Percentiles rank a stretch among this genome's conserved stretches.
Conservation (phyloP, 2,888 invertebrate species). For the Sympetrum striolatum region DNA sequence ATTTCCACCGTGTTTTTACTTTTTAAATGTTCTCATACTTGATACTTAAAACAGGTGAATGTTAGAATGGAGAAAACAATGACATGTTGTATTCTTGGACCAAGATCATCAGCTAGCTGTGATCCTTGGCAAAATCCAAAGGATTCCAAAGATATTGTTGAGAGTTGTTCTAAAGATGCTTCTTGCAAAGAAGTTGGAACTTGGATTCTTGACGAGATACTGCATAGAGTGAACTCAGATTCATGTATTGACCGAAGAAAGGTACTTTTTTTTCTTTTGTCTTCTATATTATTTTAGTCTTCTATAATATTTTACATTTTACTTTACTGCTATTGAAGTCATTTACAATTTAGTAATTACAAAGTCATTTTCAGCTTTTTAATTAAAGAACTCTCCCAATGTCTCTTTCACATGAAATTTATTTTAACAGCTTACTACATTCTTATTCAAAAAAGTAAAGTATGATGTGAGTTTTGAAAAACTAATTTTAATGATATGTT, state of each 20-base stretch:
- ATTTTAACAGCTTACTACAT: too few species aligned
- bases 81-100: constrained; percentile 14
- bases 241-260: constrained; percentile 7
- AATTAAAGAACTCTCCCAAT: too few species aligned
- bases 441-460: too few species aligned
- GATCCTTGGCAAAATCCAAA: constrained; percentile 6
- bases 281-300: too few species aligned
- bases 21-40: background rate
- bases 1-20: background rate
- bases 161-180: constrained; percentile 8
- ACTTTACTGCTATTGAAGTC: too few species aligned
- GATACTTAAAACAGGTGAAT: background rate
- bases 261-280: background rate
- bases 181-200: constrained; percentile 26
- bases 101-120: background rate
- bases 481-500: too few species aligned
- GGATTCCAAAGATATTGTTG: background rate
- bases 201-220: constrained; percentile 30
- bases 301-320: too few species aligned
- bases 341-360: too few species aligned
- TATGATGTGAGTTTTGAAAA: too few species aligned
- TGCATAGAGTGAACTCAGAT: background rate
- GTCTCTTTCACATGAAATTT: too few species aligned
- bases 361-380: too few species aligned
- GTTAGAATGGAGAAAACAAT: constrained; percentile 35